Evolutionary conservation across 2,888 invertebrate genomes (phyloP), one percentile per base, ranked within the genome.

Genomic region (Leucania comma): DNA sequence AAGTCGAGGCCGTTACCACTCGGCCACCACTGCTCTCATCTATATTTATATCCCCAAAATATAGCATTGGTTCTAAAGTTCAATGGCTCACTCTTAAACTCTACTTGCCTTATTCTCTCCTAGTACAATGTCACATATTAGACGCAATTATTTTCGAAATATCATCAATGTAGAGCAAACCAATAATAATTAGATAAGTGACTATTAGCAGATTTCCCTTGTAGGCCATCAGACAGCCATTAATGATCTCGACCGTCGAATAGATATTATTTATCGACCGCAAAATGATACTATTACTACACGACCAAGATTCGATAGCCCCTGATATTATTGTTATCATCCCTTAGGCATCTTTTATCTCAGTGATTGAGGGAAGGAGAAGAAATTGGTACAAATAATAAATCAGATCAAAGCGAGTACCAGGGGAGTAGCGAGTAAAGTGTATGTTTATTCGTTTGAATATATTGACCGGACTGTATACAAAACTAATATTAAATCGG

Each of bases 231-330:
- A 42, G 38, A 10, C n/a, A 24, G 17, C 24, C 12, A 24, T 78
- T 78, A 63, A 54, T 72, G 62, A 59, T 50, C 22, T 8, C n/a
- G 20, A n/a, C 29, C 46, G 24, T 38, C 61, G 12, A 59, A 72
- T 59, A 62, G 32, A 72, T 48, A 48, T 72, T 56, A 56, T 56
- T 70, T 59, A 72, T 78, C 42, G 58, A 42, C 53, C 42, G 29
- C 26, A 17, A 35, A 56, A 60, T 60, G 48, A 73, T 68, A 56
- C 42, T 73, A 42, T 68, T 73, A 75, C 32, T 17, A 48, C 17
- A 35, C n/a, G 6, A 50, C 22, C 10, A 50, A 46, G 17, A 29
- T 58, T 78, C 24, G 24, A 63, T 63, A 12, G 12, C 26, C 46
- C 22, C 20, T 54, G 42, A 50, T 54, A 63, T 54, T 38, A 35